Base-by-base conservation (phyloP, 2,797 vertebrate genomes). In the Brachyrhaphis roseni region DNA sequence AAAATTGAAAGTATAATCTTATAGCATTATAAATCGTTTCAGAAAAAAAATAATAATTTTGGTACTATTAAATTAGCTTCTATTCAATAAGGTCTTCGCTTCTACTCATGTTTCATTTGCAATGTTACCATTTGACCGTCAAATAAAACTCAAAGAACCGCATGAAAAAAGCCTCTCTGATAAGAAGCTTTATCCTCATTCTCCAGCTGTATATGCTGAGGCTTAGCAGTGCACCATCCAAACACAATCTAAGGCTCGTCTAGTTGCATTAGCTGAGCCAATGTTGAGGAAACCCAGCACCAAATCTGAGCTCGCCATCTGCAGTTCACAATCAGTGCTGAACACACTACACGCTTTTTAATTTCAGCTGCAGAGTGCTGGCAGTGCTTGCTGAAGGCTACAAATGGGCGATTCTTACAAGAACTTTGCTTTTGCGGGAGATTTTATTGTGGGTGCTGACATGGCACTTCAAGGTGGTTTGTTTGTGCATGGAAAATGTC, bases 161-260 rank as follows among this genome's bases (percentile, higher is more conserved):
- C 34, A 31, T 15, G 49, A 68, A 43, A 77, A 74, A 68, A 66
- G 8, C 46, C 20, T 68, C 36, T 34, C 36, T 75, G 75, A 80
- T 91, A 55, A 80, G 79, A 85, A 86, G 71, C 76, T 87, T 88
- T 79, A 62, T 76, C 34, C 81, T 55, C 55, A 82, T 73, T 49
- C 76, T 90, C 80, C 81, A 78, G 83, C 18, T 83, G 81, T 43
- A 86, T 53, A 84, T 51, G 82, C 84, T 73, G 3, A 74, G 43
- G 73, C 84, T 81, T 89, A 84, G 74, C 89, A 70, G 64, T 39
- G 62, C 80, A 84, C 84, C 88, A 79, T 78, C 89, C 79, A 76
- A 85, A 68, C 34, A 0, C 43, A 1, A 59, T 77, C 88, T 71
- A 79, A 82, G 75, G 77, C 74, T 39, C 16, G 8, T 89, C 87